Conservation (phyloP, 1,140 invertebrate species). For the Pseudobourletiella spinata region DNA sequence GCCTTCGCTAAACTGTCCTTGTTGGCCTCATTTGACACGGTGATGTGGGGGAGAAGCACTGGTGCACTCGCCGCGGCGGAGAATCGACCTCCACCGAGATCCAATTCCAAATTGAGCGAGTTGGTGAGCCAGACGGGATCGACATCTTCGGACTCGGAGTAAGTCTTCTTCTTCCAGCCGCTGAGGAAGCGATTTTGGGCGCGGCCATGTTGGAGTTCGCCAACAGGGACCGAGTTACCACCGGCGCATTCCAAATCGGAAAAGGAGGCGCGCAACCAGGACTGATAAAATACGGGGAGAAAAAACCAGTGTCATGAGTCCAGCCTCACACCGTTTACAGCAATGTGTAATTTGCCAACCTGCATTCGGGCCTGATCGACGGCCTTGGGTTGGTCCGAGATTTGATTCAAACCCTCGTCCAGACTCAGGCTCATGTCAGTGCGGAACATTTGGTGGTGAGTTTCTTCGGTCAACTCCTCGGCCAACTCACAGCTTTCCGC, state of each 20-base stretch:
- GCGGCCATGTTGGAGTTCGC: constrained; percentile 28
- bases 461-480: constrained; percentile 36
- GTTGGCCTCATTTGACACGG: constrained; percentile 16
- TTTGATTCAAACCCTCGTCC: constrained; percentile 33
- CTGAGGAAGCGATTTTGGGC: constrained; percentile 30
- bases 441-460: constrained; percentile 18
- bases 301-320: no score
- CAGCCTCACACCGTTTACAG: not conserved
- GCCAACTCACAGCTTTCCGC: constrained; percentile 29
- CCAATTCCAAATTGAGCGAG: constrained; percentile 24
- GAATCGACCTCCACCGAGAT: constrained; percentile 8
- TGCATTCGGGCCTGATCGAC: constrained; percentile 17
- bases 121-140: constrained; percentile 30
- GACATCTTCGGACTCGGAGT: constrained; percentile 28
- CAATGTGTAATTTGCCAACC: not conserved
- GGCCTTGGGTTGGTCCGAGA: constrained; percentile 5
- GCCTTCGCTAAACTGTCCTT: not conserved
- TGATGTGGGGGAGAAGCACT: not conserved
- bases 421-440: constrained; percentile 28
- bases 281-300: constrained; percentile 10
- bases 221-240: constrained; percentile 21
- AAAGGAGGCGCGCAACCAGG: constrained; percentile 25
- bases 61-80: not conserved
- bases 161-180: constrained; percentile 32
- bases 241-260: constrained; percentile 24